Base-by-base conservation (phyloP, 2,888 invertebrate species). In the Salticus scenicus region DNA sequence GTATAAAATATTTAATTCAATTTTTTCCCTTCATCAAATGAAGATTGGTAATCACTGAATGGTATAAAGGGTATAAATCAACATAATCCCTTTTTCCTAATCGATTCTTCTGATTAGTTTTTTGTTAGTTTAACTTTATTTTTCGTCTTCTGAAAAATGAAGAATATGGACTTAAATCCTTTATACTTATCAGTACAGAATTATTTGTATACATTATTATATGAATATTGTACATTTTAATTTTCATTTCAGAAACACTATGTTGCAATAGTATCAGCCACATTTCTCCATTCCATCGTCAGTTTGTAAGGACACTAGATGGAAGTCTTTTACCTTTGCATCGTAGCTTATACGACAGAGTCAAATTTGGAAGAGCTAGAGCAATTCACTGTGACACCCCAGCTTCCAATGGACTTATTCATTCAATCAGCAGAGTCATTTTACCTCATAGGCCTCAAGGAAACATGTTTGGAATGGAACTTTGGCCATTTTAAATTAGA, bases 361-460 rank as follows among this genome's bases (percentile, higher is more conserved):
- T 90, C 4, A 89, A 90, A 30, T 90, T 91, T 81, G 91, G 91
- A 20, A 89, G 89, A 42, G 90, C 91, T 1, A 88, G 89, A 28
- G 90, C 92, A 8, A 88, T 88, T 0, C 88, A 89, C 12, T 91
- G 91, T 88, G 91, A 92, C 88, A 79, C 89, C 64, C 89, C 90
- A 63, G 90, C 91, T 10, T 89, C 90, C 12, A 91, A 91, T 88
- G 91, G 91, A 85, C 88, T 91, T 20, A 89, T 91, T n/a, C 91
- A 91, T 88, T 88, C 89, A 12, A 89, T 91, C 28, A 90, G 91
- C 81, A 89, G 89, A 85, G 91, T 91, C 5, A 79, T 85, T 75
- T 24, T 78, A 27, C 73, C 70, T 1, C 69, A 69, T 12, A 75
- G 70, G 33, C 78, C 64, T n/a, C 57, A 33, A 33, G 1, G 70